Evolutionary conservation across 2,797 vertebrate species (phyloP).

Genomic region (Scolopax bukidnonensis): DNA sequence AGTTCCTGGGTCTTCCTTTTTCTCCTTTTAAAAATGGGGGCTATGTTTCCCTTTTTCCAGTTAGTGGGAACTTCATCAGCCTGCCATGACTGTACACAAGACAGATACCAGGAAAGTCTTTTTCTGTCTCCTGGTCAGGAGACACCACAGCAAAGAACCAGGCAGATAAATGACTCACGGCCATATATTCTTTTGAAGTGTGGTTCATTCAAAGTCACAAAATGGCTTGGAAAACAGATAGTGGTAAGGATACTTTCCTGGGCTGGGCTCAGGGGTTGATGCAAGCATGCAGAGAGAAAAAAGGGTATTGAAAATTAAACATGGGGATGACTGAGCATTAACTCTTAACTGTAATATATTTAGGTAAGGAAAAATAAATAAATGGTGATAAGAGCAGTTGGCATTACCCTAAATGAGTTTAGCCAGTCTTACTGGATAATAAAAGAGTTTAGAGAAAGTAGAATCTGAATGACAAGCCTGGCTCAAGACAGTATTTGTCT

Average conservation of each 20-base stretch:
- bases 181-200: not conserved
- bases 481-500: not conserved
- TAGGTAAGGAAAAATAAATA: not conserved
- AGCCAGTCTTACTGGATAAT: not conserved
- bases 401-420: not conserved
- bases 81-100: not conserved
- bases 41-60: not conserved
- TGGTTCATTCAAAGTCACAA: not conserved
- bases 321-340: not conserved
- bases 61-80: not conserved
- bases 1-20: not conserved
- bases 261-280: not conserved
- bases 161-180: not conserved
- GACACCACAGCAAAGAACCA: not conserved
- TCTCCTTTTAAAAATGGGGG: not conserved
- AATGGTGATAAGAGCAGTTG: not conserved
- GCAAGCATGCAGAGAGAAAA: not conserved
- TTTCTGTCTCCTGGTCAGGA: not conserved
- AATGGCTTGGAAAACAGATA: not conserved
- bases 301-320: not conserved
- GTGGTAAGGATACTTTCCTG: not conserved
- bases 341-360: not conserved
- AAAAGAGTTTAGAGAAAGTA: slow-evolving; percentile 3
- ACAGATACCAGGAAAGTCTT: accelerated
- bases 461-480: not conserved